phyloP scores from a whole-genome alignment of 2,797 vertebrate species.

The Spinus olivaceus region DNA sequence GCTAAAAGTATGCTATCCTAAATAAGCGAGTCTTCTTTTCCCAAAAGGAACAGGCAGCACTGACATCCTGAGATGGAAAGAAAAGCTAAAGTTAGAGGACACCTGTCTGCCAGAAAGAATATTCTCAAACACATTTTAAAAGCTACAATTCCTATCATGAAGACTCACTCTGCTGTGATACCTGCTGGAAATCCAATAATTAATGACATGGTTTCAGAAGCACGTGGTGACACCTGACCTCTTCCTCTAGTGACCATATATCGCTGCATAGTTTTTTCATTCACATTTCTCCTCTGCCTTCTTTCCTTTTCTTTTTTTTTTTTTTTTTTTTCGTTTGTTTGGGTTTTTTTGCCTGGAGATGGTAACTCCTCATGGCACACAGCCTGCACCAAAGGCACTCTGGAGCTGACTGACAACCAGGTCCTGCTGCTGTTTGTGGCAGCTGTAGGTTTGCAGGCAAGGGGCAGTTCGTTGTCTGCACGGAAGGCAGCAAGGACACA shows the following conservation, averaged over 20 bases:
- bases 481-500: background rate
- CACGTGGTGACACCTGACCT: background rate
- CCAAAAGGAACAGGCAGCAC: background rate
- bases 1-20: background rate
- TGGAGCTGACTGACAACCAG: background rate
- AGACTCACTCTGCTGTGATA: background rate
- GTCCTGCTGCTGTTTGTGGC: background rate
- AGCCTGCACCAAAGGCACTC: background rate
- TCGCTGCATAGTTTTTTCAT: background rate
- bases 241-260: rapidly evolving
- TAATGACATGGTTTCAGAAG: background rate
- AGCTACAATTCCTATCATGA: background rate
- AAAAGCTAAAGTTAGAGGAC: background rate
- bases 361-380: background rate
- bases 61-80: background rate
- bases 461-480: background rate
- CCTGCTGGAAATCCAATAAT: background rate
- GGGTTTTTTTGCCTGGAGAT: background rate
- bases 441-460: background rate
- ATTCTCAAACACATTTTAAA: background rate
- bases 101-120: background rate
- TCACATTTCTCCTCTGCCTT: background rate
- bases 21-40: background rate
- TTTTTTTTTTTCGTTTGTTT: background rate
- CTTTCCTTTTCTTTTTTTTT: background rate